Evolutionary conservation across 2,113 vertebrate genomes (phyloP).

Genomic region (Hemiscyllium ocellatum): DNA sequence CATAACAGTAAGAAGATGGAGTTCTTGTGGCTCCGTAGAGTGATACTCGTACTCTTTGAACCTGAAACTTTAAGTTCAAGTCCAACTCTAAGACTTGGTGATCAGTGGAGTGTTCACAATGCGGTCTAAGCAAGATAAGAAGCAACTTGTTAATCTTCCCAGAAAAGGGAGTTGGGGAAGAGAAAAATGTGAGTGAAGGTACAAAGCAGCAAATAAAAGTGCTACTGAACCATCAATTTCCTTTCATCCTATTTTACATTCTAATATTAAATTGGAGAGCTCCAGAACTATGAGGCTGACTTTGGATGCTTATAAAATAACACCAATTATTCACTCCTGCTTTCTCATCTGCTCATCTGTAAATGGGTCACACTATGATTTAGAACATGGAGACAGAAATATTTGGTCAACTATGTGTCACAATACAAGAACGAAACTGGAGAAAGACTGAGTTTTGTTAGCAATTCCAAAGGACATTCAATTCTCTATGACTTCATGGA

Average conservation of each 20-base stretch:
- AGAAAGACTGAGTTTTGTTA: not conserved
- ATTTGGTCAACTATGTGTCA: not conserved
- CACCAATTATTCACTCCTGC: not conserved
- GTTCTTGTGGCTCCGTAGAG: no score
- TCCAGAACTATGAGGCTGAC: not conserved
- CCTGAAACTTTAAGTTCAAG: no score
- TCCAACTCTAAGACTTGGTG: no score
- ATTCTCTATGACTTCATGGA: not conserved
- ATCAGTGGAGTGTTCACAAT: not conserved
- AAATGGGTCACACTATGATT: not conserved
- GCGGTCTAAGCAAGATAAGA: no score
- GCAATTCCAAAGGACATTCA: not conserved
- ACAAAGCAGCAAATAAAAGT: no score
- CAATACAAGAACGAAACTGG: not conserved
- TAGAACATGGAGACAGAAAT: not conserved
- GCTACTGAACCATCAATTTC: no score
- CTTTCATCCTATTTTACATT: no score
- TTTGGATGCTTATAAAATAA: not conserved
- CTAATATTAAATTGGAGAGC: no score
- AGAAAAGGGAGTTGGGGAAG: no score
- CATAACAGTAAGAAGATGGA: not conserved
- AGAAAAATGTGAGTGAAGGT: no score
- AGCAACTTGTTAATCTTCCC: no score
- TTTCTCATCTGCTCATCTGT: not conserved
- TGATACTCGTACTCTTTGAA: no score